Evolutionary conservation across 2,113 vertebrate genomes (phyloP).

Genomic region (Prionailurus bengalensis): DNA sequence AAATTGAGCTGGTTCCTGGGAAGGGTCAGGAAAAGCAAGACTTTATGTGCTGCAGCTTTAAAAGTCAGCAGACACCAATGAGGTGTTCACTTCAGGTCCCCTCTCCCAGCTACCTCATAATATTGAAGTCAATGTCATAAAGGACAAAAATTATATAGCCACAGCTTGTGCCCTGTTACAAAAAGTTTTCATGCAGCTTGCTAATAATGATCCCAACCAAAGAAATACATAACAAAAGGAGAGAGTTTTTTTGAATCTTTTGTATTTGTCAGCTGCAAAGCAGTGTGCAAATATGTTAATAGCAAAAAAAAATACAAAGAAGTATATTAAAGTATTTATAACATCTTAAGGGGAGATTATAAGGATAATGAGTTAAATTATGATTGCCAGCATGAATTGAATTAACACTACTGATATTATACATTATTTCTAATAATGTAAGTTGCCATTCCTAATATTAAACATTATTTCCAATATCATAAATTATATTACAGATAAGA

Average conservation of each 20-base stretch:
- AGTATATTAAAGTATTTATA: conserved; percentile 58
- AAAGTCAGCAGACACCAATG: not conserved
- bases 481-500: conserved; percentile 43
- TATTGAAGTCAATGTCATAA: conserved; percentile 8
- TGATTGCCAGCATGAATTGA: conserved; percentile 12
- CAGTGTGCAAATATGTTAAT: conserved; percentile 20
- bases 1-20: not conserved
- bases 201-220: not conserved
- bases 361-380: conserved; percentile 57
- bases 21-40: not conserved
- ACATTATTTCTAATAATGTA: conserved; percentile 27
- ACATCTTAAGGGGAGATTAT: conserved; percentile 23
- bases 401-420: conserved; percentile 10
- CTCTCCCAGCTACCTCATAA: not conserved
- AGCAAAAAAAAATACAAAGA: not conserved
- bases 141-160: not conserved
- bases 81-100: not conserved
- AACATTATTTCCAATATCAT: conserved; percentile 19
- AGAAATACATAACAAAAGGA: conserved; percentile 48
- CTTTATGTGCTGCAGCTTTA: not conserved
- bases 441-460: not conserved
- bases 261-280: not conserved
- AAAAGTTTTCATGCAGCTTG: not conserved
- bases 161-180: conserved; percentile 1
- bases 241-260: conserved; percentile 1